Evolutionary conservation across 2,888 invertebrate species (phyloP).

Genomic region (Polylopha cassiicola): DNA sequence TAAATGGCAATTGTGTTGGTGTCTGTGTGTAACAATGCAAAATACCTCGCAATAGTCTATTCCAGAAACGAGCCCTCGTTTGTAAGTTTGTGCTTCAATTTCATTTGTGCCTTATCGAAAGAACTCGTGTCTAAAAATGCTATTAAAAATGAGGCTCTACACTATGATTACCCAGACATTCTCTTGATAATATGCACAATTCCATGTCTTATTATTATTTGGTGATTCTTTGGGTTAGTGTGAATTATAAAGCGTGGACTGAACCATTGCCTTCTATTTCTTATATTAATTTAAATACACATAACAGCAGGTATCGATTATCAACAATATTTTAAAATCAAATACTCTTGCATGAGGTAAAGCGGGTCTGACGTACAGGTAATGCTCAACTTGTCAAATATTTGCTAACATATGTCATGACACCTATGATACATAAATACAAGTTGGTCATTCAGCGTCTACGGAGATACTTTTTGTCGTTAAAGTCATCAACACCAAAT

Average conservation of each 20-base stretch:
- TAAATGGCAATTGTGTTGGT: too few relatives aligned
- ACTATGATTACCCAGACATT: too few relatives aligned
- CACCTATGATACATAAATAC: constrained; percentile 10
- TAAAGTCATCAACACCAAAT: too few relatives aligned
- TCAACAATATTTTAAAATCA: constrained; percentile 20
- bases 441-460: constrained; percentile 20
- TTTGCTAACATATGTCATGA: not conserved
- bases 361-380: constrained; percentile 13
- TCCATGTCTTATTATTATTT: constrained; percentile 17
- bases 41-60: constrained; percentile 15
- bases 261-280: constrained; percentile 20
- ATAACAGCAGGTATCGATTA: constrained; percentile 22
- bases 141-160: constrained; percentile 17
- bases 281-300: constrained; percentile 19
- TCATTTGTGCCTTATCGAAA: constrained; percentile 19
- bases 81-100: constrained; percentile 18
- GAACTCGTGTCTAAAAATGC: constrained; percentile 20
- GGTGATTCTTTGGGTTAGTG: constrained; percentile 15
- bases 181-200: constrained; percentile 12
- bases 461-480: too few relatives aligned
- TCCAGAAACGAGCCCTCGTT: constrained; percentile 19
- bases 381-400: too few relatives aligned
- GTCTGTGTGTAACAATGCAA: too few relatives aligned
- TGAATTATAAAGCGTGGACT: constrained; percentile 17
- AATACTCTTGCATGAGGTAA: constrained; percentile 16